Evolutionary conservation across 1,140 invertebrate genomes (phyloP).

Genomic region (Bilobella aurantiaca): DNA sequence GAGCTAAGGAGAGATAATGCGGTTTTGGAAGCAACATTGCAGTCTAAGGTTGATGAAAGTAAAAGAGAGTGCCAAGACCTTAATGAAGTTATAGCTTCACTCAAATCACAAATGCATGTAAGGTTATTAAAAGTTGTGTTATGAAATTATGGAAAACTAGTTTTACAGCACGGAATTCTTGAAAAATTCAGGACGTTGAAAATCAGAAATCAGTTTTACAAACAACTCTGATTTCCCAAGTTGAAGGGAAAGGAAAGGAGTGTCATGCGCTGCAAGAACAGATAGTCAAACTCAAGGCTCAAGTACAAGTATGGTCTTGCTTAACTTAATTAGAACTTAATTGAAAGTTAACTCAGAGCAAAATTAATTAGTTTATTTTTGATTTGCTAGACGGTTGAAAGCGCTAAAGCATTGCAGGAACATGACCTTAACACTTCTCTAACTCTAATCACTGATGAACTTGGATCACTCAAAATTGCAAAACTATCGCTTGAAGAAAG

Average conservation of each 20-base stretch:
- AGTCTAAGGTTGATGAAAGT: slow-evolving; percentile 8
- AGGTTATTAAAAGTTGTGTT: not conserved
- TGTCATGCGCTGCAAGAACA: slow-evolving; percentile 8
- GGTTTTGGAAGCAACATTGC: slow-evolving; percentile 17
- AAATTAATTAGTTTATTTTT: slow-evolving; percentile 5
- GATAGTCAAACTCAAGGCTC: slow-evolving; percentile 6
- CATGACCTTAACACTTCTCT: slow-evolving; percentile 12
- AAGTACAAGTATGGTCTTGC: slow-evolving; percentile 2
- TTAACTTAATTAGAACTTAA: too few relatives aligned
- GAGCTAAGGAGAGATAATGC: slow-evolving; percentile 21
- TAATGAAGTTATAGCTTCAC: slow-evolving; percentile 7
- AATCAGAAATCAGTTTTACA: slow-evolving; percentile 4
- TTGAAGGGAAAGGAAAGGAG: slow-evolving; percentile 13
- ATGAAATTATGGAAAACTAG: not conserved
- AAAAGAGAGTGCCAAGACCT: slow-evolving; percentile 10
- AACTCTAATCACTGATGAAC: slow-evolving; percentile 1
- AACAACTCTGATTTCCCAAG: not conserved
- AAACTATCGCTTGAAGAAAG: slow-evolving; percentile 11
- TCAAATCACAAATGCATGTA: slow-evolving; percentile 30
- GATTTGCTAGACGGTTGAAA: slow-evolving; percentile 21
- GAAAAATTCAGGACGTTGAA: not conserved
- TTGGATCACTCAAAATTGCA: slow-evolving; percentile 2
- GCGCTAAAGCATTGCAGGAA: slow-evolving; percentile 16
- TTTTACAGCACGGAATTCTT: not conserved
- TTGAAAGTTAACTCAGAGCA: too few relatives aligned